A percentile compares a stretch with the other conserved stretches of the same genome.
phyloP scores from a whole-genome alignment of 2,888 invertebrate species.

The Trypoxylon attenuatum region DNA sequence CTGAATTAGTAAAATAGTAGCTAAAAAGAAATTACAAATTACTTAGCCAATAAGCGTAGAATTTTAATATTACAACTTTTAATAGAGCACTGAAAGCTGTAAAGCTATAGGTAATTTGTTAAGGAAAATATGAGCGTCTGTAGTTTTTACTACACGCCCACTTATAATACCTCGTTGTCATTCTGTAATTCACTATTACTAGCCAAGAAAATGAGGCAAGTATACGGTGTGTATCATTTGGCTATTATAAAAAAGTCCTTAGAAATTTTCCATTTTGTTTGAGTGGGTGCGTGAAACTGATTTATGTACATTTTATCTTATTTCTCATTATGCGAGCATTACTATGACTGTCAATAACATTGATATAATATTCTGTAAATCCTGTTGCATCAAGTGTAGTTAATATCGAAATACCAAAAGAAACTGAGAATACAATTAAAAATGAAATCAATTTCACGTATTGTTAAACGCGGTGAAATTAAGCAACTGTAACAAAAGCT shows the following conservation, averaged over 20 bases:
- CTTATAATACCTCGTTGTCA: slow-evolving; percentile 68
- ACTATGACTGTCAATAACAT: too few species aligned
- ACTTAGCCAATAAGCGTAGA: slow-evolving; percentile 39
- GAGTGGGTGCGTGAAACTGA: slow-evolving; percentile 24
- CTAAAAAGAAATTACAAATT: slow-evolving; percentile 49
- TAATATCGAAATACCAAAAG: too few species aligned
- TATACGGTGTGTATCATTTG: slow-evolving; percentile 42
- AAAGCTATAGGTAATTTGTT: slow-evolving; percentile 45
- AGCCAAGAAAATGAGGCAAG: slow-evolving; percentile 54
- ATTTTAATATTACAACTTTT: slow-evolving; percentile 45
- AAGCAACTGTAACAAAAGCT: too few species aligned
- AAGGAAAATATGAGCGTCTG: slow-evolving; percentile 40
- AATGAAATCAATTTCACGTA: too few species aligned
- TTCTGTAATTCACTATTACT: slow-evolving; percentile 63
- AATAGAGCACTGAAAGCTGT: slow-evolving; percentile 39
- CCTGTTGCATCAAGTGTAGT: too few species aligned
- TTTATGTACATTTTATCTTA: neutral
- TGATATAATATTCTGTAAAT: too few species aligned
- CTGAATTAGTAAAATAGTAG: slow-evolving; percentile 27
- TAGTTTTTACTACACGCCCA: slow-evolving; percentile 43
- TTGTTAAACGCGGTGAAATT: too few species aligned
- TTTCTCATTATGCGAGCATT: too few species aligned
- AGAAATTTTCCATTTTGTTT: slow-evolving; percentile 12
- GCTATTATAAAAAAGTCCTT: slow-evolving; percentile 19
- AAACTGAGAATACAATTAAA: too few species aligned